Evolutionary conservation across 1,140 invertebrate species (phyloP).

Genomic region (Orchestia grillus): DNA sequence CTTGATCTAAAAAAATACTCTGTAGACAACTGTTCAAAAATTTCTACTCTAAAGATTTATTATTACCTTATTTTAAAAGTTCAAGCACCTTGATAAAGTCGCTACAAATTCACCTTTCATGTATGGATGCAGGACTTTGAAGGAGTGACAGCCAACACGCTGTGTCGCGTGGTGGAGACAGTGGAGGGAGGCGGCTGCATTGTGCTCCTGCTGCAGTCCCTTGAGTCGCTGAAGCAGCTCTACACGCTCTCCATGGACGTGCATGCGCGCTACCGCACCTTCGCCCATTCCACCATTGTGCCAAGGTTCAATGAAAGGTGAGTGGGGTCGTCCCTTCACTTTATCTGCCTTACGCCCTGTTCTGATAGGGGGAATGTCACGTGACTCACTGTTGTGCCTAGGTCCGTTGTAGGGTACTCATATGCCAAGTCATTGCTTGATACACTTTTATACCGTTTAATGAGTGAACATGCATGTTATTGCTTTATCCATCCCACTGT

Average conservation of each 20-base stretch:
- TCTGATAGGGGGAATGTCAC: no score
- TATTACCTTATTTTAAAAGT: no score
- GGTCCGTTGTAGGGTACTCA: no score
- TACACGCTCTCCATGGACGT: slow-evolving; percentile 99
- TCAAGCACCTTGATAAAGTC: not conserved
- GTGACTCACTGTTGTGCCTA: no score
- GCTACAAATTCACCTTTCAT: not conserved
- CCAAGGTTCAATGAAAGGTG: slow-evolving; percentile 95
- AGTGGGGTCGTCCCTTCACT: no score
- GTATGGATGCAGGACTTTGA: slow-evolving; percentile 89
- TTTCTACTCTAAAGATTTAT: no score
- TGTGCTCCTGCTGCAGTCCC: slow-evolving; percentile 84
- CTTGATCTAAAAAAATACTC: no score
- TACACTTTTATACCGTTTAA: not conserved
- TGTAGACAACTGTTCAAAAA: no score
- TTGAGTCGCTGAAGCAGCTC: slow-evolving; percentile 92
- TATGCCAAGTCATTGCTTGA: not conserved
- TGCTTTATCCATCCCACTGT: not conserved
- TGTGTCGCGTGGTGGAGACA: slow-evolving; percentile 98
- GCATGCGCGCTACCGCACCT: slow-evolving; percentile 94
- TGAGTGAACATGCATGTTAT: not conserved
- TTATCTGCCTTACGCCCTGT: no score
- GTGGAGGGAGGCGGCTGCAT: slow-evolving; percentile 98
- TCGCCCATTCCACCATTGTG: slow-evolving; percentile 92
- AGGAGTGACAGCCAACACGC: slow-evolving; percentile 97